A percentile compares a stretch with the other conserved stretches of the same genome.
These are phyloP conservation scores for Camponotus vicinus DNA, from an alignment of 1,140 invertebrate species.

Conservation along the genomic window DNA sequence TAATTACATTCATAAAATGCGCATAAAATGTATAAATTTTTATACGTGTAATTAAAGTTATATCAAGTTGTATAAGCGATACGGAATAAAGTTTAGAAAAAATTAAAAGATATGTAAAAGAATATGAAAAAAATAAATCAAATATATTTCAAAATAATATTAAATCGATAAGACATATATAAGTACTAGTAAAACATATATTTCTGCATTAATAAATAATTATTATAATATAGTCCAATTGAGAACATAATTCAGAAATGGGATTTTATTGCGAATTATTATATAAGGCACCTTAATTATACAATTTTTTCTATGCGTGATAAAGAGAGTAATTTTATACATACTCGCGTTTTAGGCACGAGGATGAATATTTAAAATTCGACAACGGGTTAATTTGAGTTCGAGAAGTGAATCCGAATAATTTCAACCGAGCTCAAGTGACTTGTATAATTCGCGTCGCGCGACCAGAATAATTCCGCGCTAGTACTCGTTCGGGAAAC, in stretches of 20 bases:
- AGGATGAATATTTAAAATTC: slow-evolving; percentile 32
- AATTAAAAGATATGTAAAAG: background rate
- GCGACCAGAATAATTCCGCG: slow-evolving; percentile 50
- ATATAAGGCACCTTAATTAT: background rate
- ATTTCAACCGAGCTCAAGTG: slow-evolving; percentile 51
- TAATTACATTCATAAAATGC: background rate
- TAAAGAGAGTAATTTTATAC: background rate
- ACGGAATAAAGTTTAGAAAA: background rate
- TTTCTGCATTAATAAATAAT: background rate
- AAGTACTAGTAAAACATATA: background rate
- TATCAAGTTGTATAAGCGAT: background rate
- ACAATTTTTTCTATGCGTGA: background rate
- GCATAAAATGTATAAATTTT: background rate
- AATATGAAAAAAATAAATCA: background rate
- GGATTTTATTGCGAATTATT: background rate
- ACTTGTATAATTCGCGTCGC: slow-evolving; percentile 50
- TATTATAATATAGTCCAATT: background rate
- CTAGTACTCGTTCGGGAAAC: slow-evolving; percentile 19
- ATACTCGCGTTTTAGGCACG: background rate
- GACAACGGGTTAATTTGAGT: slow-evolving; percentile 40
- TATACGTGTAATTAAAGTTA: background rate
- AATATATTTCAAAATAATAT: background rate
- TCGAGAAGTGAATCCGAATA: slow-evolving; percentile 33
- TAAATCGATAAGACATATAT: no score
- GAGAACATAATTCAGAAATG: background rate